These are phyloP conservation scores for Delphinapterus leucas DNA, from an alignment of 2,113 vertebrate species.

Conservation along the genomic window DNA sequence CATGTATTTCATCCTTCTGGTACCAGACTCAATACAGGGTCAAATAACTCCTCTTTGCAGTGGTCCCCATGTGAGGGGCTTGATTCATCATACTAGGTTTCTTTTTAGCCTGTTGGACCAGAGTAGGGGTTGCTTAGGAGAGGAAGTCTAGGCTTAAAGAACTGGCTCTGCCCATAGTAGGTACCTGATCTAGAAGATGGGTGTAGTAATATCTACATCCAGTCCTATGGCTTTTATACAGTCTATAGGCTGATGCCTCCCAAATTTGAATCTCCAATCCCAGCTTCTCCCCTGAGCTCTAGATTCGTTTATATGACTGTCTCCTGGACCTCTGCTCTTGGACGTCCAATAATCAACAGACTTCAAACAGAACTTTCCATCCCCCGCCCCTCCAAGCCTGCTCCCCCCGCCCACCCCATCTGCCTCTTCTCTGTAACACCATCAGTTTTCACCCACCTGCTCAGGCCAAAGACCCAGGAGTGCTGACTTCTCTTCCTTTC, in stretches of 20 bases:
- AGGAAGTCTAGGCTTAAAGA: background rate
- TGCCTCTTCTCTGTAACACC: background rate
- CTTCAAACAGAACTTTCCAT: background rate
- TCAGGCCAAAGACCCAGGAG: background rate
- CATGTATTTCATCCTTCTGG: background rate
- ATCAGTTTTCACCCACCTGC: background rate
- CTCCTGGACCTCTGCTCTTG: background rate
- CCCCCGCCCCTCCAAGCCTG: background rate
- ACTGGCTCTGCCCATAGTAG: background rate
- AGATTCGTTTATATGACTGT: rapidly evolving
- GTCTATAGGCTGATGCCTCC: background rate
- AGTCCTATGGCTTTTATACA: background rate
- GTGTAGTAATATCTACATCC: background rate
- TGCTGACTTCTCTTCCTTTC: no score
- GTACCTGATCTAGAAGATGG: background rate
- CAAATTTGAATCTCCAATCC: background rate
- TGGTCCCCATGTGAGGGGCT: background rate
- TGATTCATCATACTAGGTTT: background rate
- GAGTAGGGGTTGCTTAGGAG: background rate
- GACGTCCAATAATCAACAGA: background rate
- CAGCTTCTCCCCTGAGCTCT: background rate
- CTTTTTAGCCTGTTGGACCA: background rate
- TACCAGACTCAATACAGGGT: background rate
- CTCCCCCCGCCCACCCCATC: background rate
- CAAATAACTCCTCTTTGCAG: background rate